phyloP scores from a whole-genome alignment of 2,113 vertebrate genomes.

The Petrocephalus zakoni region DNA sequence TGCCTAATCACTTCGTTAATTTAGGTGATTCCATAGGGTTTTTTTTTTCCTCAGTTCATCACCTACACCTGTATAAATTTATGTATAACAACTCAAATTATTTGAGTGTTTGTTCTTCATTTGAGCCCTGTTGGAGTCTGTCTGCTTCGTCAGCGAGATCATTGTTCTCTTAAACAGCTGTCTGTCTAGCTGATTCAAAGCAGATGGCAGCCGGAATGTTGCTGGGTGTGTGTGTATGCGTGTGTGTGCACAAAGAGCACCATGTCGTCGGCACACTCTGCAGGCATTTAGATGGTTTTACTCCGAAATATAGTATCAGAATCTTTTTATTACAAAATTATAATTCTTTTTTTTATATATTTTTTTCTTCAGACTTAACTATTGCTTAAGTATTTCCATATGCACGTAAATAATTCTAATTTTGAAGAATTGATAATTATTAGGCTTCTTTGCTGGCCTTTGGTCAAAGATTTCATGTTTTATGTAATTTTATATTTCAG shows the following conservation, averaged over 20 bases:
- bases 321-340: background rate
- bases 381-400: background rate
- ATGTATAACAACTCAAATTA: background rate
- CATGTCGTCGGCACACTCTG: background rate
- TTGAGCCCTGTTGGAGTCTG: background rate
- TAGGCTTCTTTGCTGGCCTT: background rate
- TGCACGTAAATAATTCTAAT: background rate
- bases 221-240: background rate
- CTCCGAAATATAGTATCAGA: background rate
- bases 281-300: background rate
- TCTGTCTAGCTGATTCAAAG: constrained; percentile 14
- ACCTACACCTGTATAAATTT: background rate
- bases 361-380: background rate
- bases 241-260: background rate
- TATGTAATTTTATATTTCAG: constrained; percentile 3
- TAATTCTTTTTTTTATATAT: background rate
- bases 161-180: constrained; percentile 24
- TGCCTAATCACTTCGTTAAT: background rate
- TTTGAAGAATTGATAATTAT: background rate
- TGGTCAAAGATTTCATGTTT: constrained; percentile 18
- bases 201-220: constrained; percentile 18
- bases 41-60: background rate
- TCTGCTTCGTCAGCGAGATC: constrained; percentile 11
- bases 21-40: too few relatives aligned
- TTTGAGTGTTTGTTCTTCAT: background rate